Base-by-base conservation (phyloP, 2,113 vertebrate species). In the Labeo rohita region DNA sequence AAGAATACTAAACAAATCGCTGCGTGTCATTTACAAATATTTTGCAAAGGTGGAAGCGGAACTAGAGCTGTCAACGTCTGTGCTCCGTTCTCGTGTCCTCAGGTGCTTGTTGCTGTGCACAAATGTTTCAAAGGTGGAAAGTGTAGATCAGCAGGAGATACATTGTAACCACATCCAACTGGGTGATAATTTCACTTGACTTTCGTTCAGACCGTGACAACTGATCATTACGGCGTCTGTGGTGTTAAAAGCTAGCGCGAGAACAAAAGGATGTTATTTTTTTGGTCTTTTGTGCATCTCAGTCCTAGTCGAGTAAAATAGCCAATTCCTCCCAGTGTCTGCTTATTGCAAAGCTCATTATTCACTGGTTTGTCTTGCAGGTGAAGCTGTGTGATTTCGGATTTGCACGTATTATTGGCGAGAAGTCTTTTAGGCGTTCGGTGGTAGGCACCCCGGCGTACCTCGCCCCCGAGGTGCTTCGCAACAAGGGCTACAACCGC, bases 341-440 rank as follows among this genome's bases (percentile, higher is more conserved):
- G 49, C 16, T 36, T 28, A 10, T 77, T 85, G 21, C 8, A n/a
- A 78, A 52, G 73, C 86, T 65, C 54, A 85, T 68, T 65, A n/a
- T 85, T 66, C 80, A 77, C 36, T 70, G 43, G 34, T 61, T 54
- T 52, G 39, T 85, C 84, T 87, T 80, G 12, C 94, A 99, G 98
- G 97, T 99, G 86, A 99, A 99, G 88, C 96, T 99, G 23, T 99
- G 98, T 87, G 98, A 99, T 91, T 99, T 99, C 83, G 98, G 98
- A 45, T 99, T 99, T 89, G 98, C 98, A 45, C 95, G 98, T 10
- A 99, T 99, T 89, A 99, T 99, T 85, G 98, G 98, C 3, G 98
- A 99, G 91, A 99, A 98, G 90, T 99, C 98, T 6, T 99, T 99
- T 89, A 91, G 98, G 54, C 96, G 98, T 6, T 99, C 98, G 0